Base-by-base conservation (phyloP, 2,113 vertebrate genomes). In the Megalops atlanticus region DNA sequence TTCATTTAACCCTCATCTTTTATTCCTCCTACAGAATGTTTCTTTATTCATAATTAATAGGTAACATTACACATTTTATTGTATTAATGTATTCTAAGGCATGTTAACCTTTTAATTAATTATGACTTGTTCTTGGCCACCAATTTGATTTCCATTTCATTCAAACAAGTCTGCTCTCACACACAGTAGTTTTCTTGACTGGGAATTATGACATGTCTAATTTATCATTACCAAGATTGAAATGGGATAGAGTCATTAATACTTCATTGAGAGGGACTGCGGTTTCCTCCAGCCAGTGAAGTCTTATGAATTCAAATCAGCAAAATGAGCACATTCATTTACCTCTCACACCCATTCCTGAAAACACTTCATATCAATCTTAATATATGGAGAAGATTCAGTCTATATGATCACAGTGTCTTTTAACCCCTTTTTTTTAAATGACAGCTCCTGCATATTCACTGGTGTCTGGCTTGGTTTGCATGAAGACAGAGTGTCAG, bases 301-400 rank as follows among this genome's bases (percentile, higher is more conserved):
- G 52, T 38, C n/a, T 39, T 41, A 24, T 52, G 74, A 41, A 52
- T 68, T 52, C 58, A 41, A 41, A 41, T 78, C 54, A 21, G 76
- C 52, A 36, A 40, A 68, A 68, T 64, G 40, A 78, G 35, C 54
- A 68, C 76, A 40, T 68, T 78, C 6, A 64, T 78, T 27, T 41
- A 68, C 11, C 24, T 68, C 52, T 68, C 76, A 64, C 18, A n/a
- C 15, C 54, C 76, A 36, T 40, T 78, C 58, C 36, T 64, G 40
- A 41, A 27, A 40, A 52, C 40, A 24, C 52, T 27, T 6, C 49
- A 39, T 41, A 24, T 68, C 54, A 41, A n/a, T 72, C 58, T 78
- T 18, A 27, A 68, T 41, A 40, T 31, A 40, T 54, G 52, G 35
- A 64, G n/a, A 18, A 0, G n/a, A 40, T 43, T 33, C 24, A 64